Evolutionary conservation across 2,113 vertebrate genomes (phyloP).

Genomic region (Pygoscelis antarcticus): DNA sequence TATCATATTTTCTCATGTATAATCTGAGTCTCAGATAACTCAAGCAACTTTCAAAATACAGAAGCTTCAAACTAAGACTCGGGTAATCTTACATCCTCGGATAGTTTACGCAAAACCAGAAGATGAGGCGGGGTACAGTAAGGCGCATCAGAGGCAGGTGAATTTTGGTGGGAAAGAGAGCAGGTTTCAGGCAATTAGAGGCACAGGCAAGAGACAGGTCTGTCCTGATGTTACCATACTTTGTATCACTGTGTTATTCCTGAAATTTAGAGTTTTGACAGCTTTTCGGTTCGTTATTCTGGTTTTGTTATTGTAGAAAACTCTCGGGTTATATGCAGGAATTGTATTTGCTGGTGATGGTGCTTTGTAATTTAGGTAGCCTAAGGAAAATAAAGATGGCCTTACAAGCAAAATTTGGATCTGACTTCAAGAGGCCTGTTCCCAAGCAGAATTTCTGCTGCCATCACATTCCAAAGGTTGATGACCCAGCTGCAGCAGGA

Average conservation of each 20-base stretch:
- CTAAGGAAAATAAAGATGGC: rapidly evolving
- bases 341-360: not conserved
- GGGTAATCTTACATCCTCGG: not conserved
- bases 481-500: not conserved
- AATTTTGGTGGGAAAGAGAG: not conserved
- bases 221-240: not conserved
- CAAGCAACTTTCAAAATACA: not conserved
- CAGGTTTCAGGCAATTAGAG: not conserved
- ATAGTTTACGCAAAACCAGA: not conserved
- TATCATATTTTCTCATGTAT: rapidly evolving
- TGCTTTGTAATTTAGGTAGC: not conserved
- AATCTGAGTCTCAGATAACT: not conserved
- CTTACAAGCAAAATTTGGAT: not conserved
- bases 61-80: not conserved
- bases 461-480: not conserved
- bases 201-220: not conserved
- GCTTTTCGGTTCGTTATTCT: rapidly evolving
- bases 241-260: not conserved
- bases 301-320: not conserved
- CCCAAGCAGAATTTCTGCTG: not conserved
- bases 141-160: not conserved
- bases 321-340: not conserved
- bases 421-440: not conserved
- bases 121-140: not conserved
- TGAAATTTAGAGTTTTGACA: not conserved